These are phyloP conservation scores for Poeciliopsis infans DNA, from an alignment of 2,797 vertebrate genomes.

Conservation along the genomic window DNA sequence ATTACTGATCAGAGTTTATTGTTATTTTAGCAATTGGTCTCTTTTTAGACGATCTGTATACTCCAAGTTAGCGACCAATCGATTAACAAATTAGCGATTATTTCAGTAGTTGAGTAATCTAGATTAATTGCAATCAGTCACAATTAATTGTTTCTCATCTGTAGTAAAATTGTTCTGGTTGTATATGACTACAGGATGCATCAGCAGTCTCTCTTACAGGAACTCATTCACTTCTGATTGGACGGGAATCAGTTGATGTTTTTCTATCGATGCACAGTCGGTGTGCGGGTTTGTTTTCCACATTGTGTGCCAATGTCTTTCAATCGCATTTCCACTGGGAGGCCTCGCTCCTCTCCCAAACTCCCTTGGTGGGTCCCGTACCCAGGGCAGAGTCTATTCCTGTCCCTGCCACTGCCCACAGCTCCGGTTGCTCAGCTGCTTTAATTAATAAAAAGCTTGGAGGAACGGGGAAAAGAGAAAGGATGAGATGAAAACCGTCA, in stretches of 20 bases:
- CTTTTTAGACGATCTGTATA: no score
- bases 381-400: constrained; percentile 62
- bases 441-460: constrained; percentile 60
- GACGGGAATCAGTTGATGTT: constrained; percentile 30
- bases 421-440: constrained; percentile 55
- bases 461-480: constrained; percentile 41
- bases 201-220: constrained; percentile 4
- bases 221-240: constrained; percentile 27
- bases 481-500: constrained; percentile 50
- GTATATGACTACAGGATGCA: background rate
- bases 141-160: background rate
- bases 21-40: no score
- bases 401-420: constrained; percentile 51
- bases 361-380: constrained; percentile 47
- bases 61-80: no score
- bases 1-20: no score
- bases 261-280: constrained; percentile 25
- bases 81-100: no score
- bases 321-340: constrained; percentile 53
- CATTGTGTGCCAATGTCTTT: constrained; percentile 32
- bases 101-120: no score
- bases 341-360: constrained; percentile 40
- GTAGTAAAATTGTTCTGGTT: background rate
- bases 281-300: constrained; percentile 19
- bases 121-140: no score